Percentiles rank a stretch among this genome's conserved stretches.
Evolutionary conservation across 1,140 invertebrate genomes (phyloP).

Genomic region (Zeugodacus cucurbitae): DNA sequence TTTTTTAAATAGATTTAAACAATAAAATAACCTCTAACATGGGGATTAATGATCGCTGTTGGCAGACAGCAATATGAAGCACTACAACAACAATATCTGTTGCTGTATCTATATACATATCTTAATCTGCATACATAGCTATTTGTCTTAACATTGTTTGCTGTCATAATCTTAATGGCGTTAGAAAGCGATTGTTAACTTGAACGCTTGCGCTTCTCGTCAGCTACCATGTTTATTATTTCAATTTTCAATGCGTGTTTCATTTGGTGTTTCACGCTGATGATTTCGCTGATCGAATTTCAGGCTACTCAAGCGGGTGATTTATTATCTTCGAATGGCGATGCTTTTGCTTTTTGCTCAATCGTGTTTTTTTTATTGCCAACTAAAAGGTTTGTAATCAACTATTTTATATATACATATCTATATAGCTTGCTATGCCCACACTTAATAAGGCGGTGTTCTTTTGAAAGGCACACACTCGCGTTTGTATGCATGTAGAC

Average conservation of each 20-base stretch:
- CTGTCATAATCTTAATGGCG: neutral
- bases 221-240: neutral
- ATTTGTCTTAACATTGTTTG: neutral
- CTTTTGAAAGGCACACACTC: neutral
- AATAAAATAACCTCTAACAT: too few relatives aligned
- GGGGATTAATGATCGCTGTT: too few relatives aligned
- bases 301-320: slow-evolving; percentile 12
- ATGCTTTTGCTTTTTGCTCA: neutral
- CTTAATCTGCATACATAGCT: neutral
- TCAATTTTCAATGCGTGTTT: neutral
- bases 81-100: too few relatives aligned
- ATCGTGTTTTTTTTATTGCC: slow-evolving; percentile 39
- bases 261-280: neutral
- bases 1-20: too few relatives aligned
- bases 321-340: neutral
- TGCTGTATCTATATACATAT: too few relatives aligned
- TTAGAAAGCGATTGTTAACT: slow-evolving; percentile 28
- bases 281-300: slow-evolving; percentile 16
- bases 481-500: neutral
- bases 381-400: neutral
- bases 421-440: neutral
- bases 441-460: neutral
- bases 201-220: neutral
- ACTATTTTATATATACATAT: neutral
- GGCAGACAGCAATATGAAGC: too few relatives aligned